Conservation (phyloP, 2,113 vertebrate genomes). For the Callipepla californica region DNA sequence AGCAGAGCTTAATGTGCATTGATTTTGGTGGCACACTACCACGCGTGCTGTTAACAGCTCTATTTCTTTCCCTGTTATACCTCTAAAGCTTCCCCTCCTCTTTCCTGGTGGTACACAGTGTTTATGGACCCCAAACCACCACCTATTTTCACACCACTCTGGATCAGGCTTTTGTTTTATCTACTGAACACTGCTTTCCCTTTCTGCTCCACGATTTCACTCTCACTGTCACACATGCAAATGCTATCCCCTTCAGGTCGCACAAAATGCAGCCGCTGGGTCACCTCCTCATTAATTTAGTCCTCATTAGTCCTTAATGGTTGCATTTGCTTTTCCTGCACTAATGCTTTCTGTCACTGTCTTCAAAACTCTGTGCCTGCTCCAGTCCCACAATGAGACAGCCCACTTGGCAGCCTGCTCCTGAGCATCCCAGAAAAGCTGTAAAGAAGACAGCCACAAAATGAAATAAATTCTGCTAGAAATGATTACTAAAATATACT, state of each 20-base stretch:
- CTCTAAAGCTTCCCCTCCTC: background rate
- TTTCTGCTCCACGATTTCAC: background rate
- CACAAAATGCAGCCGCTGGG: background rate
- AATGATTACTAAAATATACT: background rate
- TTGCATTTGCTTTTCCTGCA: background rate
- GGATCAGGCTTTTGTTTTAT: background rate
- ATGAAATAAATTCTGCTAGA: background rate
- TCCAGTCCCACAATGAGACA: background rate
- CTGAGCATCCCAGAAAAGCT: background rate
- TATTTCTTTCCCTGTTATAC: background rate
- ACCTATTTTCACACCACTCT: accelerated
- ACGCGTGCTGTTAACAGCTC: background rate
- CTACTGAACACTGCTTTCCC: background rate
- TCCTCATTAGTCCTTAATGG: background rate
- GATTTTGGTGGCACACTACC: background rate
- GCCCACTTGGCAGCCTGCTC: background rate
- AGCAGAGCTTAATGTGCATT: slow-evolving; percentile 1
- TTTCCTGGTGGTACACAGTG: accelerated
- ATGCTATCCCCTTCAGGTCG: background rate
- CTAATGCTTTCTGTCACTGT: background rate
- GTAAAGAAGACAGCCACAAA: background rate
- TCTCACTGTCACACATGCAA: background rate
- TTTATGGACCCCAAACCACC: background rate
- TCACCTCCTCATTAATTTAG: background rate
- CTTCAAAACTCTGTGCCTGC: background rate